Percentiles rank a stretch among this genome's conserved stretches.
Evolutionary conservation across 2,888 invertebrate species (phyloP).

Genomic region (Deroplatys truncata): DNA sequence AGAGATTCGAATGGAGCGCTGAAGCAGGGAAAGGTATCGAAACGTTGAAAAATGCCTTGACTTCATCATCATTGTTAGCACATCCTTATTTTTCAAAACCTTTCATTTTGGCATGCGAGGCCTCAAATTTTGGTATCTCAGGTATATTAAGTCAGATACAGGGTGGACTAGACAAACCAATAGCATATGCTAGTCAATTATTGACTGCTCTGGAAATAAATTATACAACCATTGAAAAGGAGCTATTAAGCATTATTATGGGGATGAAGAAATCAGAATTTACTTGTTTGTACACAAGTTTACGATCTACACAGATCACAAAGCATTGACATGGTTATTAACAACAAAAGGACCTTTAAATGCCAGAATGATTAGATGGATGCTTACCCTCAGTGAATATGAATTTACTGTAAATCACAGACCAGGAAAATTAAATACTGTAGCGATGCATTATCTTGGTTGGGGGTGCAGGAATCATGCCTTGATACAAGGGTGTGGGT

Average conservation of each 20-base stretch:
- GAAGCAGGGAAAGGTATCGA: background rate
- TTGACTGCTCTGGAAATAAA: slow-evolving; percentile 17
- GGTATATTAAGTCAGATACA: slow-evolving; percentile 24
- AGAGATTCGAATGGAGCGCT: background rate
- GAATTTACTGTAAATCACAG: background rate
- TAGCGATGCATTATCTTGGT: background rate
- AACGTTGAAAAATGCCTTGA: background rate
- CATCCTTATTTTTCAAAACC: slow-evolving; percentile 26
- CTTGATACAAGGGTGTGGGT: no score
- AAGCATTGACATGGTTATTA: background rate
- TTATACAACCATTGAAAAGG: slow-evolving; percentile 4
- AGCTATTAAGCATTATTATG: no score
- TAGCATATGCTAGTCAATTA: slow-evolving; percentile 30
- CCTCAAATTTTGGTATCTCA: slow-evolving; percentile 20
- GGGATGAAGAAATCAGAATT: no score
- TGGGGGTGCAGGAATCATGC: no score
- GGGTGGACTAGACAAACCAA: slow-evolving; percentile 19
- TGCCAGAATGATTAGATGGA: background rate
- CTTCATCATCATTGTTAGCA: background rate
- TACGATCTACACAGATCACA: background rate
- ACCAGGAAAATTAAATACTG: background rate
- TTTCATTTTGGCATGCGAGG: slow-evolving; percentile 31
- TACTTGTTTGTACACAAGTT: background rate
- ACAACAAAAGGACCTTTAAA: no score
- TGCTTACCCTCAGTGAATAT: background rate